Evolutionary conservation across 2,888 invertebrate genomes (phyloP).

Genomic region (Anodontia alba): DNA sequence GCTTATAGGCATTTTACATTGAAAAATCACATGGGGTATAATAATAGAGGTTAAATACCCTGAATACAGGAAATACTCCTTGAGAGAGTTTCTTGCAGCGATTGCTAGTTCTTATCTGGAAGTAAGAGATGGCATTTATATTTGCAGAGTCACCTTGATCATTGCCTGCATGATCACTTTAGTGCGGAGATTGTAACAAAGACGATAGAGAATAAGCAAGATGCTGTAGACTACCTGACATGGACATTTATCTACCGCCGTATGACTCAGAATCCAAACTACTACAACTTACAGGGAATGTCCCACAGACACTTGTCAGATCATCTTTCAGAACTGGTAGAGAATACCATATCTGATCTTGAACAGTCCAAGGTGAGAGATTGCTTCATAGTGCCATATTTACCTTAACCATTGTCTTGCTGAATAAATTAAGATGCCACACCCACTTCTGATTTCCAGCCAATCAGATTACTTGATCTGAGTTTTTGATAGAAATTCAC

Average conservation of each 20-base stretch:
- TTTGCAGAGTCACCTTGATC: conserved; percentile 95
- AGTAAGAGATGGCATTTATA: no score
- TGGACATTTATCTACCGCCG: conserved; percentile 99
- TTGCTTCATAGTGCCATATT: neutral
- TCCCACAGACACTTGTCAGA: conserved; percentile 99
- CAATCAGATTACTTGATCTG: no score
- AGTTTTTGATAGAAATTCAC: no score
- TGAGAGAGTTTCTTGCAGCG: no score
- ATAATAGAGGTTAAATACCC: no score
- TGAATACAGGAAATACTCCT: no score
- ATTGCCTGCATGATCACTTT: conserved; percentile 99
- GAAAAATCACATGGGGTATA: no score
- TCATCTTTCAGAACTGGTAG: conserved; percentile 98
- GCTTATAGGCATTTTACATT: no score
- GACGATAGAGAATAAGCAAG: conserved; percentile 99
- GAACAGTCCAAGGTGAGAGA: conserved; percentile 94
- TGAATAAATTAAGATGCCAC: no score
- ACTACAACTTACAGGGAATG: conserved; percentile 96
- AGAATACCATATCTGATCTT: conserved; percentile 96
- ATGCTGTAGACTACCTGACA: conserved; percentile 99
- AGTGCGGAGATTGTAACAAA: conserved; percentile 99
- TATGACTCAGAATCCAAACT: conserved; percentile 99
- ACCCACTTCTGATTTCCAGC: no score
- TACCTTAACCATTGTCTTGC: no score
- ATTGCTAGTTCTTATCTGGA: no score